Conservation (phyloP, 1,140 invertebrate species). For the Myzus persicae region DNA sequence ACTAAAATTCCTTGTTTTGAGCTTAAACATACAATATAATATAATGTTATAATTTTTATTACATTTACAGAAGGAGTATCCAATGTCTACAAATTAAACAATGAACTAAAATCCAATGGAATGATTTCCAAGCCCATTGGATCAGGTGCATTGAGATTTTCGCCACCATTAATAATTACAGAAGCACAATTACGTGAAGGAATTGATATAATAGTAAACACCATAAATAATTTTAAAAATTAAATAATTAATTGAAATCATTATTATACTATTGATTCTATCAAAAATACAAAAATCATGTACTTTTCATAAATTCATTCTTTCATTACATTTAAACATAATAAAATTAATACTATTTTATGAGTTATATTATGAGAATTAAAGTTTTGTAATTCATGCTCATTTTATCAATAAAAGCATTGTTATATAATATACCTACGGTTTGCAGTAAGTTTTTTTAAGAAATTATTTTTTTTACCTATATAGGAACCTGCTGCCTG, state of each 20-base stretch:
- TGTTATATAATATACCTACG: neutral
- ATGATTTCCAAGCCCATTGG: conserved; percentile 96
- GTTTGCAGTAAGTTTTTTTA: neutral
- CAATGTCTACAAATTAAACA: conserved; percentile 84
- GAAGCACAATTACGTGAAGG: conserved; percentile 83
- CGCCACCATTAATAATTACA: conserved; percentile 91
- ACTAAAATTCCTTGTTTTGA: neutral
- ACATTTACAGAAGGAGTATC: neutral
- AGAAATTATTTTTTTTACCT: too few species aligned
- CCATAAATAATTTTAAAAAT: conserved; percentile 63
- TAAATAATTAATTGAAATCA: neutral
- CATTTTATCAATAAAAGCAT: neutral
- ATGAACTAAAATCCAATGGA: conserved; percentile 88
- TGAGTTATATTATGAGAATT: neutral
- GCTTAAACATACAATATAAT: neutral
- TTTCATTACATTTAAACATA: neutral
- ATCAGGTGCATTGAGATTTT: conserved; percentile 91
- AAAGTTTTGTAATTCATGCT: neutral
- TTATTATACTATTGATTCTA: too few species aligned
- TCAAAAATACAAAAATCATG: neutral
- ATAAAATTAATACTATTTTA: neutral
- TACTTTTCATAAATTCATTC: neutral
- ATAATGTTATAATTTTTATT: neutral
- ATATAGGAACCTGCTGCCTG: too few species aligned
- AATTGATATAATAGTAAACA: conserved; percentile 81